Conservation (phyloP, 2,113 vertebrate species). For the Chauna torquata region DNA sequence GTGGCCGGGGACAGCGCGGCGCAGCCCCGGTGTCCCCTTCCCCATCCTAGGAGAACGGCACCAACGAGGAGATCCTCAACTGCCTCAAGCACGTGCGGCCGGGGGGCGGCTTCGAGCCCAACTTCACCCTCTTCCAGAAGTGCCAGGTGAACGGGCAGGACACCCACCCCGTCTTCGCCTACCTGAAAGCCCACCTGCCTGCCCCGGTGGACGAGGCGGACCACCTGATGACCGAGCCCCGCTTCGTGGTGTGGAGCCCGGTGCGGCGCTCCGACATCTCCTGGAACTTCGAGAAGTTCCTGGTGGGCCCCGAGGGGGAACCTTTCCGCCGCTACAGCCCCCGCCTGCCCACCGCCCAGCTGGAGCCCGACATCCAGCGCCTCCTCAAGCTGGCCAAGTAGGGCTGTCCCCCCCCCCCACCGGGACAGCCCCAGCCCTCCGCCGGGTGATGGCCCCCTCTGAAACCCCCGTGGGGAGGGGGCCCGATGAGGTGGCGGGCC, state of each 20-base stretch:
- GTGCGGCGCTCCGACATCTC: slow-evolving; percentile 87
- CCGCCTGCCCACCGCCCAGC: slow-evolving; percentile 82
- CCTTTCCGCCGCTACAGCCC: slow-evolving; percentile 95
- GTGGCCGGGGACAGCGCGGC: rapidly evolving
- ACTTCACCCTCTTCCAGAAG: slow-evolving; percentile 90
- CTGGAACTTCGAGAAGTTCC: slow-evolving; percentile 99
- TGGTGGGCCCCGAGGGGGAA: slow-evolving; percentile 94
- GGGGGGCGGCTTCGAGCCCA: slow-evolving; percentile 86
- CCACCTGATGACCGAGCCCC: slow-evolving; percentile 87
- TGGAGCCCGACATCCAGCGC: slow-evolving; percentile 93
- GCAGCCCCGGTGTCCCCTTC: not conserved
- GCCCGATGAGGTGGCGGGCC: slow-evolving; percentile 79
- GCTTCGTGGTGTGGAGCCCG: slow-evolving; percentile 89
- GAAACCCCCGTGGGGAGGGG: slow-evolving; percentile 77
- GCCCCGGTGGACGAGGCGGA: slow-evolving; percentile 84
- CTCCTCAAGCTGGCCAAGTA: slow-evolving; percentile 92
- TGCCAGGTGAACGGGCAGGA: slow-evolving; percentile 92
- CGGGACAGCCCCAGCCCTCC: slow-evolving; percentile 71
- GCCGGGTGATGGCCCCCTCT: slow-evolving; percentile 86
- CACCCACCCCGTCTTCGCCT: slow-evolving; percentile 92
- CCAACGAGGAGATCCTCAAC: slow-evolving; percentile 90
- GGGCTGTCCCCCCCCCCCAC: not conserved
- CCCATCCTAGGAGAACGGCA: slow-evolving; percentile 85
- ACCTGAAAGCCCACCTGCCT: slow-evolving; percentile 94
- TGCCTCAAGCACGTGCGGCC: slow-evolving; percentile 91